Conservation (phyloP, 2,797 vertebrate species). For the Thamnophis elegans region DNA sequence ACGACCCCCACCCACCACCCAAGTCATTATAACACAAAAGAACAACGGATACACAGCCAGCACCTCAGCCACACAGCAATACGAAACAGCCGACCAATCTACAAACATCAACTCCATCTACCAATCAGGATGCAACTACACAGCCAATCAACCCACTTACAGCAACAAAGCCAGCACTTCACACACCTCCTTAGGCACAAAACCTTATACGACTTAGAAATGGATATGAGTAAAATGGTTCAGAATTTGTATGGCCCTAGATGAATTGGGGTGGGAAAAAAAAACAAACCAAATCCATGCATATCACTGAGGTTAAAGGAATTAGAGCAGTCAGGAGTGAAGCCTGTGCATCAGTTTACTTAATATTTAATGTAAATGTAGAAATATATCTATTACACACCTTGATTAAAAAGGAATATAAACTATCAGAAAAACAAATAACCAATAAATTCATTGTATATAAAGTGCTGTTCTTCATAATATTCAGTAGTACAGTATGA, state of each 20-base stretch:
- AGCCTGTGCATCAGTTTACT: background rate
- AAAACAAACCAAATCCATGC: background rate
- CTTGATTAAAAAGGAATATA: background rate
- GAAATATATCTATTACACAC: background rate
- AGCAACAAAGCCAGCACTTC: too few species aligned
- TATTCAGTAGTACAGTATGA: background rate
- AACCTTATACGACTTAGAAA: background rate
- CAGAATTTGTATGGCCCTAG: background rate
- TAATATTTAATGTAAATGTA: background rate
- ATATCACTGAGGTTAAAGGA: background rate
- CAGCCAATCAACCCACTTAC: too few species aligned
- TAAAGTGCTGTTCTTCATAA: background rate
- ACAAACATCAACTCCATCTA: too few species aligned
- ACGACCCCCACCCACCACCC: too few species aligned
- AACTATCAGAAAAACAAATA: background rate
- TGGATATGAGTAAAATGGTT: background rate
- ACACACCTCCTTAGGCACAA: background rate
- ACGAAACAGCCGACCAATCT: too few species aligned
- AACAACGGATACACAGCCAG: too few species aligned
- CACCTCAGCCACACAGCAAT: too few species aligned
- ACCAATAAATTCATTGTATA: background rate
- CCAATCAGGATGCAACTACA: too few species aligned
- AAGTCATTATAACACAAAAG: too few species aligned
- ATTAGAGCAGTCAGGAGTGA: background rate
- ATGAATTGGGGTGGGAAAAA: background rate